Evolutionary conservation across 1,140 invertebrate genomes (phyloP), one percentile per base, ranked within the genome.

Genomic region (Phthorimaea operculella): DNA sequence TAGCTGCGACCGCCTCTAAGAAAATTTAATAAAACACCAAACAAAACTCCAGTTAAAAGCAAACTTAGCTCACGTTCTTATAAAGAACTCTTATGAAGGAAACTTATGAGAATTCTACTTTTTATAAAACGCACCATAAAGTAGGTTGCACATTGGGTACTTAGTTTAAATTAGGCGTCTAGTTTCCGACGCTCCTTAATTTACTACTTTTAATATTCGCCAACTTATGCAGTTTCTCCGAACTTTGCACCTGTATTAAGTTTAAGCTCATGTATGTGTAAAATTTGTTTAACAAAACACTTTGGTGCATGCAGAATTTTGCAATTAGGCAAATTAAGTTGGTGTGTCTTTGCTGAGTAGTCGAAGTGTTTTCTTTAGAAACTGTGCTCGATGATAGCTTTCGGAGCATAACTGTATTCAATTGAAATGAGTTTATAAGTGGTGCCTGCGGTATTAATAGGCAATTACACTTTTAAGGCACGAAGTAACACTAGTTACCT

Each of bases 241-340:
- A 39, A 39, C 36, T 39, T 39, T 39, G 36, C 36, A 39, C 36
- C 36, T 39, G 36, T 39, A 12, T 28, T 28, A 28, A 28, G 21
- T 39, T 39, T 39, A 39, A 39, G 36, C 36, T 39, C 36, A 3
- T 39, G n/a, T 39, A 28, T 28, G 21, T 28, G 10, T 39, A 39
- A 39, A 39, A 39, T 39, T 39, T 39, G 36, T 39, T 39, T 12
- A 39, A 39, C 36, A 39, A 39, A 39, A 39, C 36, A 39, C 36
- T 39, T 39, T n/a, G n/a, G 36, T 39, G 36, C n/a, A n/a, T 39
- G 36, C 36, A 39, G n/a, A 39, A 39, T 39, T 39, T 39, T 39
- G 36, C 36, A 39, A 39, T 39, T 39, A 39, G 36, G 36, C 36
- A 39, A 39, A 39, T 39, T 10, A 39, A 39, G 36, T 39, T 39